Evolutionary conservation across 1,140 invertebrate genomes (phyloP).

Genomic region (Acromyrmex charruanus): DNA sequence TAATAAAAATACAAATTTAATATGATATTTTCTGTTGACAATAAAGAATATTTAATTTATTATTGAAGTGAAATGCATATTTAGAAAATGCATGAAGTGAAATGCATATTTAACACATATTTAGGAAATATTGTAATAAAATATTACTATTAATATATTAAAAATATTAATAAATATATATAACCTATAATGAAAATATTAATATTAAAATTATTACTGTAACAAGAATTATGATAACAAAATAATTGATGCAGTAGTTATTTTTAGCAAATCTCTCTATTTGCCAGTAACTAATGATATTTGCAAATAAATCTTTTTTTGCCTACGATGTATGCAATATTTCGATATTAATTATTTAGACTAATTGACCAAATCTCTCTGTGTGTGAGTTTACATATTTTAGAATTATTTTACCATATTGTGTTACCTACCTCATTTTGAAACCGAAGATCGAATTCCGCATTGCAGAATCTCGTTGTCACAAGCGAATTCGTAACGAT

Average conservation of each 20-base stretch:
- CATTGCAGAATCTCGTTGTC: background rate
- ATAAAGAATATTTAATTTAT: constrained; percentile 3
- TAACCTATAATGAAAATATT: background rate
- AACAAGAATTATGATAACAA: background rate
- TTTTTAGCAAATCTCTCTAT: background rate
- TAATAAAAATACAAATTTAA: background rate
- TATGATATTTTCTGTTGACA: too few species aligned
- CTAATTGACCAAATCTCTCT: background rate
- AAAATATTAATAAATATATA: too few species aligned
- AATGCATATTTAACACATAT: background rate
- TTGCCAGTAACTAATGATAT: background rate
- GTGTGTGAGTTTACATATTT: background rate
- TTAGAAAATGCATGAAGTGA: too few species aligned
- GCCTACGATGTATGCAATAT: background rate
- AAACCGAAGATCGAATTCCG: constrained; percentile 19
- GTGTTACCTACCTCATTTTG: background rate
- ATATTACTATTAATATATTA: background rate
- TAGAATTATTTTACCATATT: background rate
- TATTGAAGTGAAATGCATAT: background rate
- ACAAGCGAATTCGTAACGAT: constrained; percentile 1
- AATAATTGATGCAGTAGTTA: background rate
- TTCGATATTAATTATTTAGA: background rate
- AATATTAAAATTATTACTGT: background rate
- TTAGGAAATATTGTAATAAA: background rate
- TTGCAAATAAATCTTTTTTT: background rate